Percentiles rank a stretch among this genome's conserved stretches.
These are phyloP conservation scores for Priocnemis perturbator DNA, from an alignment of 2,888 invertebrate genomes.

Conservation along the genomic window DNA sequence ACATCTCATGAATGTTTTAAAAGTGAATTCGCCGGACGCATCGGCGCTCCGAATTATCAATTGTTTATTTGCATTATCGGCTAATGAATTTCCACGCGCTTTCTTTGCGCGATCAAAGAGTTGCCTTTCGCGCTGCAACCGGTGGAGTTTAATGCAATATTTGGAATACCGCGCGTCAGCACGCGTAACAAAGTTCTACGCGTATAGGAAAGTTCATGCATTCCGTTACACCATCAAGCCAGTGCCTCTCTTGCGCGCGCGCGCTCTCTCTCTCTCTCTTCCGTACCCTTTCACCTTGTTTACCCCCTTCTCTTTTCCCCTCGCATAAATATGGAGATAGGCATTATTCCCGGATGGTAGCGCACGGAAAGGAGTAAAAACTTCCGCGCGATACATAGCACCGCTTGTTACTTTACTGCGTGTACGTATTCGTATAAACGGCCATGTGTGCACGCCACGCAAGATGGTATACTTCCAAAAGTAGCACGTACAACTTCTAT, in stretches of 20 bases:
- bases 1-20: too few species aligned
- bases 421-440: slow-evolving; percentile 11
- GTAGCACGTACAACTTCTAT: slow-evolving; percentile 6
- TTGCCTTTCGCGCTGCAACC: not conserved
- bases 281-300: not conserved
- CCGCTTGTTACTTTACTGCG: slow-evolving; percentile 22
- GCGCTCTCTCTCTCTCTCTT: not conserved
- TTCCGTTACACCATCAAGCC: slow-evolving; percentile 2
- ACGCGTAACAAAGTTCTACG: not conserved
- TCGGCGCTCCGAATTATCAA: too few species aligned
- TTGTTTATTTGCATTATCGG: too few species aligned
- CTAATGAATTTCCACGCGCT: not conserved
- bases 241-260: not conserved
- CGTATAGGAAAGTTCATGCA: slow-evolving; percentile 18
- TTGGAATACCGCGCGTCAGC: slow-evolving; percentile 2
- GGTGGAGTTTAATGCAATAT: not conserved
- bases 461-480: slow-evolving; percentile 19
- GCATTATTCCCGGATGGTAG: slow-evolving; percentile 9
- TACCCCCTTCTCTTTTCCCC: not conserved
- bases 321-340: slow-evolving; percentile 25
- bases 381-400: slow-evolving; percentile 16
- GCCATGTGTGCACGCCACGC: too few species aligned
- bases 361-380: slow-evolving; percentile 19
- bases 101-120: not conserved
- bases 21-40: too few species aligned